Evolutionary conservation across 2,797 vertebrate genomes (phyloP).

Genomic region (Saxicola maurus): DNA sequence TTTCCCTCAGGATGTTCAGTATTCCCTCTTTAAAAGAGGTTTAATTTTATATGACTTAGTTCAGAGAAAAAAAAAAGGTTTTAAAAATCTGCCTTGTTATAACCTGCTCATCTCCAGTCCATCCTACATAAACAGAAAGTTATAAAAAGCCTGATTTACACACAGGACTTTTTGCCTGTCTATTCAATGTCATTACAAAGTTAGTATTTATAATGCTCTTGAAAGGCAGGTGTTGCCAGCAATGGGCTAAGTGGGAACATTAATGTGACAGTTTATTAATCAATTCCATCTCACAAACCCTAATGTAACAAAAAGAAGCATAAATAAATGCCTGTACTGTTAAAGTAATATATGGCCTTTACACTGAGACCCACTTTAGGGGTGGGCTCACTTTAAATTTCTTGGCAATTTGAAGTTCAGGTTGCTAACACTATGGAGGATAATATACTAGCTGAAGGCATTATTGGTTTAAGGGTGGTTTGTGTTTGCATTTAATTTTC

Average conservation of each 20-base stretch:
- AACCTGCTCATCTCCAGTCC: neutral
- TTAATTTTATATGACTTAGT: neutral
- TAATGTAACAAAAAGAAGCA: neutral
- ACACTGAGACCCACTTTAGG: neutral
- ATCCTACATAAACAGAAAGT: neutral
- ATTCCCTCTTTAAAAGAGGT: neutral
- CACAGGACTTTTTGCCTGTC: neutral
- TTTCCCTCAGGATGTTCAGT: neutral
- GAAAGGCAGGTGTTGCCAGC: neutral
- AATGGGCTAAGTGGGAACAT: neutral
- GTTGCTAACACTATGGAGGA: neutral
- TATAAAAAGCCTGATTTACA: neutral
- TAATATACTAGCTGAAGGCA: neutral
- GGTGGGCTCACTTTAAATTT: neutral
- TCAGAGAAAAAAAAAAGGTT: neutral
- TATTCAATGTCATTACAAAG: neutral
- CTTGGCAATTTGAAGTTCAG: neutral
- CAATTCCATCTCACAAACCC: neutral
- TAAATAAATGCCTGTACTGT: neutral
- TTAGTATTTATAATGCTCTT: neutral
- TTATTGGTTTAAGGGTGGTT: neutral
- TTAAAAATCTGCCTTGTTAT: neutral
- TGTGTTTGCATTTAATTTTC: neutral
- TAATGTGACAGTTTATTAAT: slow-evolving; percentile 21
- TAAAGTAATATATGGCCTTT: neutral